Conservation (phyloP, 2,797 vertebrate genomes). For the Poecilia picta region DNA sequence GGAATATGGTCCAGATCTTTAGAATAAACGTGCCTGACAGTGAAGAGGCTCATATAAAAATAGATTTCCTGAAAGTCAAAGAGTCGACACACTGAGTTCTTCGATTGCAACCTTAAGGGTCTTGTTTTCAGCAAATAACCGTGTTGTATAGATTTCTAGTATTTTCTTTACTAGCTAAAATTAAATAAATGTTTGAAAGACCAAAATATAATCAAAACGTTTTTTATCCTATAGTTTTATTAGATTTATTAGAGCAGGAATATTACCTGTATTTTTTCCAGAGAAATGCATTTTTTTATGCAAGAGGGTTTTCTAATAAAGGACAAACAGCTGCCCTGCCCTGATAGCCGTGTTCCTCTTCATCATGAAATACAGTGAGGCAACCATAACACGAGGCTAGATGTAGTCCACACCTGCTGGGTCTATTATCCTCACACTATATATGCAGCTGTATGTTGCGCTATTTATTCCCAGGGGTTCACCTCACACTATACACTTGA, state of each 20-base stretch:
- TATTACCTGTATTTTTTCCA: not conserved
- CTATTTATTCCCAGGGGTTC: slow-evolving; percentile 22
- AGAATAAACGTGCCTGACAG: not conserved
- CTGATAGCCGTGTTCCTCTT: slow-evolving; percentile 49
- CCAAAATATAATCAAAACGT: not conserved
- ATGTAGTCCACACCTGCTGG: slow-evolving; percentile 18
- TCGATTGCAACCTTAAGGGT: not conserved
- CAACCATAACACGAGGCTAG: slow-evolving; percentile 31
- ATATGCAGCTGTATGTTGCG: slow-evolving; percentile 8
- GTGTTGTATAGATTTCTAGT: not conserved
- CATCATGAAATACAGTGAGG: slow-evolving; percentile 28
- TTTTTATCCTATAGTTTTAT: not conserved
- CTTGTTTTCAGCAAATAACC: slow-evolving; percentile 4
- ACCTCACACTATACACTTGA: not conserved
- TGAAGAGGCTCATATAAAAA: slow-evolving; percentile 1
- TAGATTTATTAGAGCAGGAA: not conserved
- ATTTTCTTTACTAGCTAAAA: not conserved
- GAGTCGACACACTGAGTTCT: not conserved
- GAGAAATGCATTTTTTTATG: not conserved
- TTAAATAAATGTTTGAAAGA: not conserved
- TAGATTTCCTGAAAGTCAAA: not conserved
- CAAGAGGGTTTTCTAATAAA: slow-evolving; percentile 47
- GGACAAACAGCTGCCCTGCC: slow-evolving; percentile 40
- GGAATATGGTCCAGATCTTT: not conserved
- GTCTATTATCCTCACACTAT: slow-evolving; percentile 17